Conservation (phyloP, 2,888 invertebrate species). For the Neocrepidodera transversa region DNA sequence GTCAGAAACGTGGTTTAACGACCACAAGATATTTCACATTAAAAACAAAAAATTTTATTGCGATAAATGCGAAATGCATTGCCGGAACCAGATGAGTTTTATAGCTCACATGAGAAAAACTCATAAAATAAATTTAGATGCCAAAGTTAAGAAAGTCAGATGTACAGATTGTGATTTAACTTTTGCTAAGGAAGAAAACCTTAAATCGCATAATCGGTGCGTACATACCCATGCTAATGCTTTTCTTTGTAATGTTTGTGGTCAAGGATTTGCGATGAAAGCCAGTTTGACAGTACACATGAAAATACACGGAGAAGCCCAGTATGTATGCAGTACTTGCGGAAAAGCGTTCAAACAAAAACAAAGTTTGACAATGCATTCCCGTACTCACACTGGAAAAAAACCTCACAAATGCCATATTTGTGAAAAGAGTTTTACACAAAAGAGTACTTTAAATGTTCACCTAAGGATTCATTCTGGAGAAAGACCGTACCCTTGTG, state of each 20-base stretch:
- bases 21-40: conserved; percentile 64
- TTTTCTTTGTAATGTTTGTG: conserved; percentile 59
- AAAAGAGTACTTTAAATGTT: conserved; percentile 43
- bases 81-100: background rate
- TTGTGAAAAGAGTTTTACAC: conserved; percentile 49
- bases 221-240: conserved; percentile 52
- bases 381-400: conserved; percentile 49
- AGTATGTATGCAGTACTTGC: conserved; percentile 63
- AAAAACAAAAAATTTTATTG: background rate
- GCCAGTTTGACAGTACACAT: conserved; percentile 40
- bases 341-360: conserved; percentile 53
- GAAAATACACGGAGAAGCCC: conserved; percentile 65
- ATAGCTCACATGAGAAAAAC: background rate
- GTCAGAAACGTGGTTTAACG: conserved; percentile 63
- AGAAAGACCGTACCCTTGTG: conserved; percentile 52
- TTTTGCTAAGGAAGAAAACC: conserved; percentile 36
- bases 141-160: background rate
- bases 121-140: background rate
- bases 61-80: background rate
- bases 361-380: conserved; percentile 46
- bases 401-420: conserved; percentile 48
- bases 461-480: conserved; percentile 54
- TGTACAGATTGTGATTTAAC: conserved; percentile 42
- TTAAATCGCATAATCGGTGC: conserved; percentile 42
- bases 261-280: conserved; percentile 51